Base-by-base conservation (phyloP, 35 echinoderm and acorn worm species). In the Ptychodera flava region DNA sequence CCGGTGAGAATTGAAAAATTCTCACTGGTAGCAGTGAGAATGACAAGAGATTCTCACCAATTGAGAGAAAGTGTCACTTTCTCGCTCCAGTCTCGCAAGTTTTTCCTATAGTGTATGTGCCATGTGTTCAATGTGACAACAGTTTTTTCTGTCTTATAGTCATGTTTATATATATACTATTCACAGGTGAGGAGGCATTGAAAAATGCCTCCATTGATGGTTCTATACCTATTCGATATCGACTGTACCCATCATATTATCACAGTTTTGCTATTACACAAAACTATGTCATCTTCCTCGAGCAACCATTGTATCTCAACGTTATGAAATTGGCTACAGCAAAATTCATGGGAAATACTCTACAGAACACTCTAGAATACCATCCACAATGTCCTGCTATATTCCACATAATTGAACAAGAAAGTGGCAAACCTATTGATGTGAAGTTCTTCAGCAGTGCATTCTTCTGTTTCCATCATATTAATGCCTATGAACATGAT, bases 381-480 rank as follows among this genome's bases (percentile, higher is more conserved):
- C 75, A 27, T 29, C n/a, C 15, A 76, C 6, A 22, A 64, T 64
- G 45, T 22, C 6, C 36, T 0, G 85, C 78, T 28, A 85, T 76
- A 16, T 93, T 97, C 36, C 79, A 89, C 89, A 33, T 97, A 0
- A 29, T 89, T 30, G 85, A 81, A 30, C 86, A 82, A 1, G 83
- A 85, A 1, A 88, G 85, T 14, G 94, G 94, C 0, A 38, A 90
- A 33, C 78, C 88, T 1, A n/a, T 97, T 16, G 14, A 38, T 16
- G 85, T 77, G 31, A 85, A 53, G 76, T 97, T 88, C 80, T 64
- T 28, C 27, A 85, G 91, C 1, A 91, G 93, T 53, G 45, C 91
- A 32, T 91, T 97, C 82, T 93, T 97, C 34, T 88, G 85, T 76
- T 97, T 97, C 81, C 94, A 97, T 87, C 94, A 97, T 33, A 86